phyloP scores from a whole-genome alignment of 2,113 vertebrate genomes.

The Ciconia boyciana region DNA sequence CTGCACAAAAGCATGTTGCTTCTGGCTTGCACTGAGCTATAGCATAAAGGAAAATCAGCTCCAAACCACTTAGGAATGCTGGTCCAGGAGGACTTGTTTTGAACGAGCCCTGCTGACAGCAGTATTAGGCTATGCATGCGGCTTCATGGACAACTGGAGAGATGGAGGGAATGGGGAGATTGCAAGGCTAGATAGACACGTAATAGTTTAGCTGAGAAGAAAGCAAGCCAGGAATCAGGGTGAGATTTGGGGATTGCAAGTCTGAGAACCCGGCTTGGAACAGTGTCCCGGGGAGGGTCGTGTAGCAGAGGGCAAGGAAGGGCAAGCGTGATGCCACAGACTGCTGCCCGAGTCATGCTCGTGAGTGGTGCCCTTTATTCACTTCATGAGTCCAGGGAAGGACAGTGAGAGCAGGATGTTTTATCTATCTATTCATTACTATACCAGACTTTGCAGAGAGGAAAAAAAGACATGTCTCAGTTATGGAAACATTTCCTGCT shows the following conservation, averaged over 20 bases:
- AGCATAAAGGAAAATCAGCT: neutral
- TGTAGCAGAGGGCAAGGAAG: neutral
- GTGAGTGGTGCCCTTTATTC: no score
- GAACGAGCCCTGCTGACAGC: rapidly evolving
- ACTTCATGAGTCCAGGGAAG: neutral
- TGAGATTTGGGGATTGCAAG: neutral
- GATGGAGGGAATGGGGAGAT: neutral
- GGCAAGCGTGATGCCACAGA: rapidly evolving
- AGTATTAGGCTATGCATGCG: neutral
- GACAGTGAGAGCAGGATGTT: neutral
- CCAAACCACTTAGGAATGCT: neutral
- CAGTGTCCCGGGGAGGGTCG: rapidly evolving
- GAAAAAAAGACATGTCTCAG: neutral
- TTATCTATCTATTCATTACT: neutral
- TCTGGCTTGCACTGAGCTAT: neutral
- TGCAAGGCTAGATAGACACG: neutral
- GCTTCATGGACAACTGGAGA: neutral
- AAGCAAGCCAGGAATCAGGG: neutral
- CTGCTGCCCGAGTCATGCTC: neutral
- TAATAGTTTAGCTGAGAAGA: neutral
- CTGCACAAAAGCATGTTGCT: neutral
- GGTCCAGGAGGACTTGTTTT: neutral
- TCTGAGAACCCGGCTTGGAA: neutral
- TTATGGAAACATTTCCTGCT: constrained; percentile 7
- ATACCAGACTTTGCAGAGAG: neutral